Evolutionary conservation across 1,140 invertebrate species (phyloP).

Genomic region (Pogonus chalceus): DNA sequence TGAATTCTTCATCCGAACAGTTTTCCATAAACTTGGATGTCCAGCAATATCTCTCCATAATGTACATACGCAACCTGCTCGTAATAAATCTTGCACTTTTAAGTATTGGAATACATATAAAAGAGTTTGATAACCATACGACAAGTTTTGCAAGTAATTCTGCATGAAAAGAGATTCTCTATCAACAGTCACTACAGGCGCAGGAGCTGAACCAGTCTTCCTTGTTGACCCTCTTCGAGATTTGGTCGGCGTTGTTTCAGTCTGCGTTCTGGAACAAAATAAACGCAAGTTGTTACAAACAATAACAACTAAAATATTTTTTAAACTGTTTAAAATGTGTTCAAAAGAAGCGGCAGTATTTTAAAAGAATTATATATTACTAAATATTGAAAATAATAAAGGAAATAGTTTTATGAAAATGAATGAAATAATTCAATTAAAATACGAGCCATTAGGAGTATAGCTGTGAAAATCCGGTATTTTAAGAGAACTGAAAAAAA

Average conservation of each 20-base stretch:
- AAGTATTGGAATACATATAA: conserved; percentile 68
- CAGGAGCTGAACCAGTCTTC: neutral
- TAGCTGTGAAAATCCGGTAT: neutral
- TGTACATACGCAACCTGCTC: conserved; percentile 61
- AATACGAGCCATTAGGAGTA: too few relatives aligned
- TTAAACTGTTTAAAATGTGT: too few relatives aligned
- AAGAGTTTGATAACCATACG: conserved; percentile 50
- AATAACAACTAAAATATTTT: too few relatives aligned
- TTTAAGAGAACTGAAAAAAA: conserved; percentile 4
- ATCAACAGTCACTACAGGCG: neutral
- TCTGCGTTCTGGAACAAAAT: neutral
- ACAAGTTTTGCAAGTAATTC: conserved; percentile 47
- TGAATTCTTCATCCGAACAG: conserved; percentile 71
- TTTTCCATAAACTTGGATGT: conserved; percentile 62
- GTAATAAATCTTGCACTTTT: conserved; percentile 62
- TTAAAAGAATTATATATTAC: too few relatives aligned
- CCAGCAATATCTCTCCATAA: conserved; percentile 65
- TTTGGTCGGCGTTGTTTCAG: neutral
- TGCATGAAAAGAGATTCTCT: conserved; percentile 36
- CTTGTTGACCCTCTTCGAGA: neutral
- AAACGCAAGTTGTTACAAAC: too few relatives aligned
- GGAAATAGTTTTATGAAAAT: too few relatives aligned
- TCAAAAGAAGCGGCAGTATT: too few relatives aligned
- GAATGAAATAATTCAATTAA: too few relatives aligned
- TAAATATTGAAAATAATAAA: too few relatives aligned